These are phyloP conservation scores for Zaprionus camerounensis DNA, from an alignment of 1,140 invertebrate species.

Conservation along the genomic window DNA sequence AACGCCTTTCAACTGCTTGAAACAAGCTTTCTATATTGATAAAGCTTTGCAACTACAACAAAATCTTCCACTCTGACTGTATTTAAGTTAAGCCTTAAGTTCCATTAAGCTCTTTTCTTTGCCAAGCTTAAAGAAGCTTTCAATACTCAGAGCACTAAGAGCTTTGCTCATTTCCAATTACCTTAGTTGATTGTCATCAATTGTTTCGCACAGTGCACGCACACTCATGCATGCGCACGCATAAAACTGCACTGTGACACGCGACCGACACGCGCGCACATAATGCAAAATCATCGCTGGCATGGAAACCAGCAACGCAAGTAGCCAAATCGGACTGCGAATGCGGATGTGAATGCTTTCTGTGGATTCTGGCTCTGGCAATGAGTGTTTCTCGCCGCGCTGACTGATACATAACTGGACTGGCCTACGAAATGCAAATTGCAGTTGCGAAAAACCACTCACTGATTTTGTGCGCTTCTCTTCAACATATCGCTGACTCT, in stretches of 20 bases:
- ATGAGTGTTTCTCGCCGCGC: not conserved
- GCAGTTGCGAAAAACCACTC: slow-evolving; percentile 41
- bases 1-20: too few species aligned
- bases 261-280: slow-evolving; percentile 13
- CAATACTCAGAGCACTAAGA: not conserved
- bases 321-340: slow-evolving; percentile 16
- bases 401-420: not conserved
- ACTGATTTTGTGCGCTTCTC: slow-evolving; percentile 19
- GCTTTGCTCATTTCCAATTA: not conserved
- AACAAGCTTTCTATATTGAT: too few species aligned
- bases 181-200: not conserved
- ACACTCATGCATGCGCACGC: slow-evolving; percentile 6
- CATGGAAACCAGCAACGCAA: slow-evolving; percentile 32
- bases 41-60: too few species aligned
- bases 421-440: slow-evolving; percentile 42
- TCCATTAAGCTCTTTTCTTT: not conserved
- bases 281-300: slow-evolving; percentile 45
- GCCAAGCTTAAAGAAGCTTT: not conserved
- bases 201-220: not conserved
- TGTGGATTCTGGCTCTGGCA: slow-evolving; percentile 3
- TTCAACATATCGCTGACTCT: not conserved
- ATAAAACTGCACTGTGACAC: slow-evolving; percentile 32
- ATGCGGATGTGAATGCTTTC: not conserved
- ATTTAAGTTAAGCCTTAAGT: too few species aligned
- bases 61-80: rapidly evolving